phyloP scores from a whole-genome alignment of 2,113 vertebrate species.

The Reinhardtius hippoglossoides region DNA sequence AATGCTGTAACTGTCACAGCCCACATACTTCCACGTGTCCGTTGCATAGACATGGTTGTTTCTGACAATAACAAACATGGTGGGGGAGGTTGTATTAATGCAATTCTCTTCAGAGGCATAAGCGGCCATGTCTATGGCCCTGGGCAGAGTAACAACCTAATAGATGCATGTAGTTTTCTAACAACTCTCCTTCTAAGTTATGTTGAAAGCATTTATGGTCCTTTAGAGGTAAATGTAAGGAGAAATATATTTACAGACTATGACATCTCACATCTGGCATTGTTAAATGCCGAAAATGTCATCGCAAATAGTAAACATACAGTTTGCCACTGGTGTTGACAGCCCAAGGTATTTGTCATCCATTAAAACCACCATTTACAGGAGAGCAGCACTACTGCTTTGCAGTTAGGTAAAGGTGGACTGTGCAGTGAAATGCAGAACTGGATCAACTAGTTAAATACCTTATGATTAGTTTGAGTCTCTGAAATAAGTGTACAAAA shows the following conservation, averaged over 20 bases:
- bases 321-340: neutral
- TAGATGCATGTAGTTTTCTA: too few species aligned
- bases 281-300: too few species aligned
- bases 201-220: too few species aligned
- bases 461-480: neutral
- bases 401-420: neutral
- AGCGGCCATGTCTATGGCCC: too few species aligned
- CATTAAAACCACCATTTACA: neutral
- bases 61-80: neutral
- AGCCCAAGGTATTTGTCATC: constrained; percentile 12
- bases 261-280: constrained; percentile 14
- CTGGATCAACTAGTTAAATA: neutral
- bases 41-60: too few species aligned
- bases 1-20: neutral
- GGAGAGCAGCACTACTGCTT: neutral
- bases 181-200: too few species aligned
- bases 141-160: too few species aligned
- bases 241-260: neutral
- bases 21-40: neutral
- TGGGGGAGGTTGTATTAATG: neutral
- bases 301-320: too few species aligned
- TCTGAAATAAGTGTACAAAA: neutral
- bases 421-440: neutral
- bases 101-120: too few species aligned
- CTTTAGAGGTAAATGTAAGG: too few species aligned